Percentiles rank a stretch among this genome's conserved stretches.
phyloP scores from a whole-genome alignment of 64 coral and sea anemone species.

The Anthopleura sola region DNA sequence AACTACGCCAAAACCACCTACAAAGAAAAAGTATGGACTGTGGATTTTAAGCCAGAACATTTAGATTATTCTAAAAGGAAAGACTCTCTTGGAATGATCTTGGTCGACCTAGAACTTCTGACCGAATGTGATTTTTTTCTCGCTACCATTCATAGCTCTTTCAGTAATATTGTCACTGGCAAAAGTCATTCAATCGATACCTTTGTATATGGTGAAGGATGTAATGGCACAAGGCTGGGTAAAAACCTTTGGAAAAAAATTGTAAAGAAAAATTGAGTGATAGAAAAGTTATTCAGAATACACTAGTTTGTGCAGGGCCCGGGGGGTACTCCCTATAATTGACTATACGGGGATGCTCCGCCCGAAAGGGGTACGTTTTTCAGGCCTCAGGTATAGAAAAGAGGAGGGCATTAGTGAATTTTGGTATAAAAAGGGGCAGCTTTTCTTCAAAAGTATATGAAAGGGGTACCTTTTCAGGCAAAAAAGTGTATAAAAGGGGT shows the following conservation, averaged over 20 bases:
- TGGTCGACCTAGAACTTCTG: neutral
- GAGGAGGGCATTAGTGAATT: too few relatives aligned
- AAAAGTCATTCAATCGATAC: neutral
- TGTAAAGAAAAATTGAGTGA: too few relatives aligned
- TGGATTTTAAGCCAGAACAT: conserved; percentile 19
- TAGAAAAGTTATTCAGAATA: too few relatives aligned
- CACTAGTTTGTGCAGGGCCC: too few relatives aligned
- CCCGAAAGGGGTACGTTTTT: too few relatives aligned
- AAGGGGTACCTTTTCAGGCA: too few relatives aligned
- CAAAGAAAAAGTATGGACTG: neutral
- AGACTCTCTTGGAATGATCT: conserved; percentile 10
- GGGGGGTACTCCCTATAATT: too few relatives aligned
- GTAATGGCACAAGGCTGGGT: neutral
- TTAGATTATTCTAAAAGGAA: neutral
- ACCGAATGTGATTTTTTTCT: conserved; percentile 15
- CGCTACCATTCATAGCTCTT: neutral
- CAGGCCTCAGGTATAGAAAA: too few relatives aligned
- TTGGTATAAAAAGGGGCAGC: too few relatives aligned
- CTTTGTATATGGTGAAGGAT: neutral
- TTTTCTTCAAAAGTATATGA: too few relatives aligned
- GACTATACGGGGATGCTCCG: too few relatives aligned
- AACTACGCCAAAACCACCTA: neutral
- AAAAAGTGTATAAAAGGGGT: too few relatives aligned
- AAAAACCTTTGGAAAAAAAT: neutral
- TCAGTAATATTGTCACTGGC: neutral